A percentile compares a stretch with the other conserved stretches of the same genome.
Evolutionary conservation across 2,113 vertebrate genomes (phyloP).

Genomic region (Cavia porcellus): DNA sequence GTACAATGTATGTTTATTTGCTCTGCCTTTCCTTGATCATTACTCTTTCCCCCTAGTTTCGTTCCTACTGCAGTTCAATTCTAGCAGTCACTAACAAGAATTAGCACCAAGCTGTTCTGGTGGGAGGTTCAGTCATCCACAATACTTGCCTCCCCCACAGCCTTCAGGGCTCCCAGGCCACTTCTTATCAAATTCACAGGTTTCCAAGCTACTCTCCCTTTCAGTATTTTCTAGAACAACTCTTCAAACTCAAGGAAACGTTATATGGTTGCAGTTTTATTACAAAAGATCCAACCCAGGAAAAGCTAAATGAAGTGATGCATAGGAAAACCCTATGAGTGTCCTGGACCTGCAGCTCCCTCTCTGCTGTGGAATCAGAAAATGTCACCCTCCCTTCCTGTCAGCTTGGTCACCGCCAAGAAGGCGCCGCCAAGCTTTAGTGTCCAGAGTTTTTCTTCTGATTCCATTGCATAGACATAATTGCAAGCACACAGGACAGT

Average conservation of each 20-base stretch:
- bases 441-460: neutral
- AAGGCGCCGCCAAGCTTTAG: neutral
- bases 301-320: neutral
- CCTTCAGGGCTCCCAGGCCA: neutral
- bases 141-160: neutral
- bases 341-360: neutral
- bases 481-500: neutral
- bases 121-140: neutral
- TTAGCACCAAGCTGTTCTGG: neutral
- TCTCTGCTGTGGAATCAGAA: neutral
- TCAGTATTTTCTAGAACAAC: neutral
- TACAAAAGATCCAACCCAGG: neutral
- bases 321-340: neutral
- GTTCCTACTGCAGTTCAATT: neutral
- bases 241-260: neutral
- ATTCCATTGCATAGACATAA: neutral
- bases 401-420: neutral
- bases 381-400: neutral
- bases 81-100: neutral
- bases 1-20: neutral
- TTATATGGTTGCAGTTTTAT: neutral
- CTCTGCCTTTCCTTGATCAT: slow-evolving; percentile 3
- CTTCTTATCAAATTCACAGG: neutral
- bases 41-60: neutral
- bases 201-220: neutral